Evolutionary conservation across 2,888 invertebrate genomes (phyloP), one percentile per base, ranked within the genome.

Genomic region (Hyposoter didymator): DNA sequence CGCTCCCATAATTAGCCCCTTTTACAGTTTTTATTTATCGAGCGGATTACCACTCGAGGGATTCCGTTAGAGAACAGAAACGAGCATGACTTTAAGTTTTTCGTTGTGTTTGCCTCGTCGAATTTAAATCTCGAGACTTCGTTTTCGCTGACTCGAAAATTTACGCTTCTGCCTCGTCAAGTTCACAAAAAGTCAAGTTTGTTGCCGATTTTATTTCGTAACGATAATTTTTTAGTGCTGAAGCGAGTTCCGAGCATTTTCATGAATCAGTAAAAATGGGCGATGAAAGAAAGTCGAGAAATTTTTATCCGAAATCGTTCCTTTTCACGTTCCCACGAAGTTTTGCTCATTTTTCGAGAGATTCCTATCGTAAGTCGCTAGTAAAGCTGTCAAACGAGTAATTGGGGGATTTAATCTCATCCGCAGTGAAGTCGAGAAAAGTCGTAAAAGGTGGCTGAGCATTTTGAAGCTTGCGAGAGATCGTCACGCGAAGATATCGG

Each of bases 401-500:
- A 47, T n/a, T 47, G 32, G 47, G 14, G 39, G 22, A 45, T 69
- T 32, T 69, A 7, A 28, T 69, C 47, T 47, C 47, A 35, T 14
- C 22, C 10, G n/a, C 10, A 22, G 7, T 14, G n/a, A 72, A 1
- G n/a, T n/a, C n/a, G 32, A 52, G 52, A 47, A 47, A 69, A 47
- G 5, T 45, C 14, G 10, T 19, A 10, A 49, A 14, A 22, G 14
- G 45, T 62, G 59, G 8, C 10, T 28, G 22, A 22, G 10, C 45
- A n/a, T 45, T 35, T 45, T n/a, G 5, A 59, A 1, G n/a, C 14
- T 17, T 4, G 28, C 22, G 17, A 19, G 45, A 62, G 52, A 73
- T 74, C 17, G n/a, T 28, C 14, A 28, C 62, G 17, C 62, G 8
- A 74, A 73, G 74, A 74, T 74, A 62, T 28, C 35, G 35, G 17